Base-by-base conservation (phyloP, 2,113 vertebrate species). In the Chascanopsetta lugubris region DNA sequence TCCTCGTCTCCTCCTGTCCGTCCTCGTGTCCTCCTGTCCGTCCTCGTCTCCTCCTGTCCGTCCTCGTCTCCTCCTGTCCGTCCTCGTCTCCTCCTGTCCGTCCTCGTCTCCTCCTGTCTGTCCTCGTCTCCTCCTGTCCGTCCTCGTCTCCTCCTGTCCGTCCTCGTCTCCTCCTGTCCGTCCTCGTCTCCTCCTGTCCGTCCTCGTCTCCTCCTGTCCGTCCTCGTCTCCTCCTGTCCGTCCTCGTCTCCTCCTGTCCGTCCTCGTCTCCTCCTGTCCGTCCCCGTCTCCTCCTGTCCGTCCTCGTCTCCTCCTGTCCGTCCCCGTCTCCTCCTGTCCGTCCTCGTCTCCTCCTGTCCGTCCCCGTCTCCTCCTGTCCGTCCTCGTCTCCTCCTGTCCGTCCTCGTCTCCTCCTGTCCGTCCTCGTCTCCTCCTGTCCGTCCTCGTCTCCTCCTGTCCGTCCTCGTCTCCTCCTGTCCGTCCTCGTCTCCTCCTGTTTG, bases 31-130 rank as follows among this genome's bases (percentile, higher is more conserved):
- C 56, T 65, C 46, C 18, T 54, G 72, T 13, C 36, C 24, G 69
- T 61, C 38, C 53, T 46, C 58, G 46, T 22, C 25, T 20, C 47
- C 5, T 66, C 56, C 5, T 3, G n/a, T n/a, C n/a, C n/a, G n/a
- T n/a, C n/a, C 17, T 42, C 42, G 9, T 57, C 40, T 51, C 56
- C 56, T 65, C 46, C 18, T 54, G 72, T 13, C 36, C 24, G 69
- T 61, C 38, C 53, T 46, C 58, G 46, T 22, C 25, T 20, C 47
- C 5, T 66, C 56, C 5, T 3, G n/a, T n/a, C n/a, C n/a, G n/a
- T n/a, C n/a, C n/a, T n/a, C n/a, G 57, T 72, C n/a, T 56, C 8
- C 42, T 57, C 46, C 25, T 21, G 15, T n/a, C 53, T 8, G 49
- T 26, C 29, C 17, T 42, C 42, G 9, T 57, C 40, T 51, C 56